These are phyloP conservation scores for Hyposmocoma kahamanoa DNA, from an alignment of 1,140 invertebrate genomes.

Conservation along the genomic window DNA sequence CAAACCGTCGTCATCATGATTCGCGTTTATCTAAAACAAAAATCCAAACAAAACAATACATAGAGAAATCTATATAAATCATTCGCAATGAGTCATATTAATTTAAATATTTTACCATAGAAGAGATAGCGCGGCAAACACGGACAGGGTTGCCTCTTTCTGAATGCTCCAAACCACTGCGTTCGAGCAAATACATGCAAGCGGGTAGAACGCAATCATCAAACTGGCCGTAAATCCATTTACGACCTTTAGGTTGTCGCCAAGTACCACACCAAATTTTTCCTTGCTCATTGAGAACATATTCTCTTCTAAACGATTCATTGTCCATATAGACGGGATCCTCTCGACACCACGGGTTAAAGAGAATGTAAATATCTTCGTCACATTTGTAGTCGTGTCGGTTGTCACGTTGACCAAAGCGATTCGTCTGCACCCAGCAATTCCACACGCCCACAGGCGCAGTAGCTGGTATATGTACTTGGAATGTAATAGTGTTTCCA, in stretches of 20 bases:
- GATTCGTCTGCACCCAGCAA: slow-evolving; percentile 77
- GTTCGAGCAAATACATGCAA: slow-evolving; percentile 77
- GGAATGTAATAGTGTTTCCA: slow-evolving; percentile 75
- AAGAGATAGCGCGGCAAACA: slow-evolving; percentile 80
- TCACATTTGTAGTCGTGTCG: slow-evolving; percentile 74
- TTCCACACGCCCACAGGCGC: slow-evolving; percentile 82
- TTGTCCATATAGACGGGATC: slow-evolving; percentile 82
- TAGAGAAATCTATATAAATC: background rate
- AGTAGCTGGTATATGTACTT: slow-evolving; percentile 77
- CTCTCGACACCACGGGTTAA: slow-evolving; percentile 88
- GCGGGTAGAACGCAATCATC: slow-evolving; percentile 80
- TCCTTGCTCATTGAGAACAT: slow-evolving; percentile 84
- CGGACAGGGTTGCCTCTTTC: slow-evolving; percentile 81
- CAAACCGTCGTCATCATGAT: slow-evolving; percentile 79
- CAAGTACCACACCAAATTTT: slow-evolving; percentile 84
- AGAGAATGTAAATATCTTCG: slow-evolving; percentile 81
- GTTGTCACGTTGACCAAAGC: slow-evolving; percentile 68
- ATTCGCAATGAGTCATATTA: background rate
- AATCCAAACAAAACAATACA: background rate
- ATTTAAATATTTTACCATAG: slow-evolving; percentile 77
- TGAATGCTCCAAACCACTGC: slow-evolving; percentile 75
- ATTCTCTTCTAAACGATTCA: slow-evolving; percentile 78
- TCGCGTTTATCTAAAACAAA: slow-evolving; percentile 72
- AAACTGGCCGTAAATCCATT: slow-evolving; percentile 86
- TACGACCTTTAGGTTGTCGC: slow-evolving; percentile 77